Percentiles rank a stretch among this genome's conserved stretches.
phyloP scores from a whole-genome alignment of 1,140 invertebrate species.

The Dryas iulia region DNA sequence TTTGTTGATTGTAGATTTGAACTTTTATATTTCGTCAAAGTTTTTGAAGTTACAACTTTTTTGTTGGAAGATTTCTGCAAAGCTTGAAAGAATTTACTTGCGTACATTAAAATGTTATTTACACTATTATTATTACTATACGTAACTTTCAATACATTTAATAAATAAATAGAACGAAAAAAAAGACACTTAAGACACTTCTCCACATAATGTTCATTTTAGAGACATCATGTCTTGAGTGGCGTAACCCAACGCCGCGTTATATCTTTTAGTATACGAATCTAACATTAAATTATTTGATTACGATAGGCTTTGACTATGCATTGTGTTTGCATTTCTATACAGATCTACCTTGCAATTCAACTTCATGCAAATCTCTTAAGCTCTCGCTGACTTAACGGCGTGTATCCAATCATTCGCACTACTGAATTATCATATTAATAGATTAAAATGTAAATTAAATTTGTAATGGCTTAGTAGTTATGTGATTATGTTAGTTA shows the following conservation, averaged over 20 bases:
- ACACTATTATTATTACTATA: too few relatives aligned
- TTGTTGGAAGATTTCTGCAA: too few relatives aligned
- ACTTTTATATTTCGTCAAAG: too few relatives aligned
- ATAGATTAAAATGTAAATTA: constrained; percentile 3
- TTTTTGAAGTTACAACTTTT: too few relatives aligned
- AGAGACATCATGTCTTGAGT: not conserved
- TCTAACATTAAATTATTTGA: too few relatives aligned
- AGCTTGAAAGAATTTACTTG: too few relatives aligned
- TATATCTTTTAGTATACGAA: not conserved
- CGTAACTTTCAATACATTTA: too few relatives aligned
- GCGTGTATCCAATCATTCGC: not conserved
- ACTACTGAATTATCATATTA: not conserved
- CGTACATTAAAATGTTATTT: too few relatives aligned
- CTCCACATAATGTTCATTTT: too few relatives aligned
- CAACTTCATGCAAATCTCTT: constrained; percentile 1
- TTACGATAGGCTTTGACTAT: not conserved
- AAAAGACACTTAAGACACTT: too few relatives aligned
- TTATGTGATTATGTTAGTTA: not conserved
- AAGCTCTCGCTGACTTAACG: not conserved
- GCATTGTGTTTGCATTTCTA: not conserved
- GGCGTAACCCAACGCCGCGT: not conserved
- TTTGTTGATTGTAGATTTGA: too few relatives aligned
- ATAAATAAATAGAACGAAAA: too few relatives aligned
- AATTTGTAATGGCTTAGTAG: not conserved
- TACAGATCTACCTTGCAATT: not conserved